Evolutionary conservation across 2,797 vertebrate genomes (phyloP), one percentile per base, ranked within the genome.

Genomic region (Onychomys leucogaster): DNA sequence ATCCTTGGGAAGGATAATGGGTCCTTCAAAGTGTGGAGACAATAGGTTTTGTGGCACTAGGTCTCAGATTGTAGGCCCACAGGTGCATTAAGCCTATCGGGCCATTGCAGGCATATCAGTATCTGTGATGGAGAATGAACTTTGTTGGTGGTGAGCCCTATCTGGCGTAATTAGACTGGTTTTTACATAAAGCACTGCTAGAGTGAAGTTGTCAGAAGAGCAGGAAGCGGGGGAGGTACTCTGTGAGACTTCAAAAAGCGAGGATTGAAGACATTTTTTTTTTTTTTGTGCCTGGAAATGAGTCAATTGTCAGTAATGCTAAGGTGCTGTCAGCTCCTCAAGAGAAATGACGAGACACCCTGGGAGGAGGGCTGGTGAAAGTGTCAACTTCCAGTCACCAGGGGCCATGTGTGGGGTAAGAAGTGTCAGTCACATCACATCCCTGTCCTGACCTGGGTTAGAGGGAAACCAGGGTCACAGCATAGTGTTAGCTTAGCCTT

Each of bases 301-400:
- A 97, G 97, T 97, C 98, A 98, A 92, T 95, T 97, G 97, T 98
- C 98, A 98, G 96, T 52, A 2, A 69, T 37, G 91, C 83, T 0
- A 7, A 96, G 41, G 46, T 61, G 96, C 96, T 98, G 98, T 98
- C 98, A 98, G 96, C 80, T 94, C 75, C 97, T 89, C 94, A 85
- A 91, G 96, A 88, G 97, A 96, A 87, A 96, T 94, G 97, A 98
- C 75, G 93, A 95, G 96, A 97, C 96, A 95, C 96, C 96, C 98
- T 85, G 95, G 94, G 96, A 97, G 96, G 95, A 86, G 71, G 83
- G 97, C 91, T 96, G 95, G 76, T 19, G 86, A 95, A 83, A 21
- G 57, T 96, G 96, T 96, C 93, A 98, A 77, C 94, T 92, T 95
- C 78, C 84, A 96, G 89, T 98, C 97, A 97, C 80, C 90, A 90